Percentiles rank a stretch among this genome's conserved stretches.
Conservation (phyloP, 2,113 vertebrate genomes). For the Gambusia holbrooki region DNA sequence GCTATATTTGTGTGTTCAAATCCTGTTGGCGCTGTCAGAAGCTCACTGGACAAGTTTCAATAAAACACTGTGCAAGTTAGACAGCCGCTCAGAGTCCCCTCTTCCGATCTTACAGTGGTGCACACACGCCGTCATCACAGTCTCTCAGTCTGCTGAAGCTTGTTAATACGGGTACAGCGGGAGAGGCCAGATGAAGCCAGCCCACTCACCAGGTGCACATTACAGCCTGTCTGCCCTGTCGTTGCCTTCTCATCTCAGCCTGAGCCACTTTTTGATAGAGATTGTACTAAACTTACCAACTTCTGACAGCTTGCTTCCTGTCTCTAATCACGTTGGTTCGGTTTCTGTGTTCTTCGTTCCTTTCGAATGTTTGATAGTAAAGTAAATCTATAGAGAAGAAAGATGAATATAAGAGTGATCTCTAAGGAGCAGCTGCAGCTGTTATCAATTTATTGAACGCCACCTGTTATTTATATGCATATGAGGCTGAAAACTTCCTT, state of each 20-base stretch:
- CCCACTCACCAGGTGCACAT: conserved; percentile 57
- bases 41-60: conserved; percentile 47
- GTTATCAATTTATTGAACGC: no score
- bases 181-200: conserved; percentile 50
- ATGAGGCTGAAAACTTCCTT: neutral
- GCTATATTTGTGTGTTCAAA: conserved; percentile 50
- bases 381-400: neutral
- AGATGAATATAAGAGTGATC: neutral
- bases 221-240: conserved; percentile 20
- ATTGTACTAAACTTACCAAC: neutral
- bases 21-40: conserved; percentile 41
- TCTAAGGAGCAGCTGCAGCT: no score
- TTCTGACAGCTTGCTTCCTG: conserved; percentile 13
- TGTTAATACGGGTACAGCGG: conserved; percentile 56
- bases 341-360: neutral
- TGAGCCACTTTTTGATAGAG: conserved; percentile 4
- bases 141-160: conserved; percentile 46
- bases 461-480: no score
- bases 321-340: neutral
- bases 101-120: conserved; percentile 7
- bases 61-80: conserved; percentile 21
- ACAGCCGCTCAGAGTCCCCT: conserved; percentile 10
- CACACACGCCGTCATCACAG: conserved; percentile 17
- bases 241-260: conserved; percentile 18
- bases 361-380: neutral